Percentiles rank a stretch among this genome's conserved stretches.
Conservation (phyloP, 2,797 vertebrate species). For the Staurois parvus region DNA sequence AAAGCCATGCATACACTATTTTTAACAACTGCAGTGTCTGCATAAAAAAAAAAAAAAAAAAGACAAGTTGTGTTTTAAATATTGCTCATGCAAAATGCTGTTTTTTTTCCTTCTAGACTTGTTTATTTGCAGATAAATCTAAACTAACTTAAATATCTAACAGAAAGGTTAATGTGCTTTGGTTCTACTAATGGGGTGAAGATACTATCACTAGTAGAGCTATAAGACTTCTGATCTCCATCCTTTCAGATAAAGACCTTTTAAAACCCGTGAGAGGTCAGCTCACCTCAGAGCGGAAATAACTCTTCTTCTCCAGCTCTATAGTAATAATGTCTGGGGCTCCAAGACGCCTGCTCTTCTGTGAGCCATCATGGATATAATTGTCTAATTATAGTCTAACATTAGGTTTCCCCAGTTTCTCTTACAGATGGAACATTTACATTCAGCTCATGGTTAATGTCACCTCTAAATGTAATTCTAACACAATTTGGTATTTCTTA, state of each 20-base stretch:
- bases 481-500: no score
- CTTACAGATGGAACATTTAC: neutral
- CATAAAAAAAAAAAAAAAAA: no score
- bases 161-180: neutral
- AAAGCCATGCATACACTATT: no score
- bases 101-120: no score
- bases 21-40: no score
- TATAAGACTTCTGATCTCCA: neutral
- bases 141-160: neutral
- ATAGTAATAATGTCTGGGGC: neutral
- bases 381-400: constrained; percentile 22
- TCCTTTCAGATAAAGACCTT: neutral
- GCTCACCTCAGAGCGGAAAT: neutral
- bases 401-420: neutral
- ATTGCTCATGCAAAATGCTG: no score
- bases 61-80: no score
- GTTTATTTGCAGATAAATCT: no score
- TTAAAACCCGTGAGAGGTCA: neutral
- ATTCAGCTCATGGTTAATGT: neutral
- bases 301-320: neutral
- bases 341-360: neutral
- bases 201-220: neutral
- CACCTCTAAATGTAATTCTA: no score
- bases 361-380: constrained; percentile 20
- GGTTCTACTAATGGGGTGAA: constrained; percentile 4